These are phyloP conservation scores for Anseranas semipalmata DNA, from an alignment of 2,113 vertebrate species.

Conservation along the genomic window DNA sequence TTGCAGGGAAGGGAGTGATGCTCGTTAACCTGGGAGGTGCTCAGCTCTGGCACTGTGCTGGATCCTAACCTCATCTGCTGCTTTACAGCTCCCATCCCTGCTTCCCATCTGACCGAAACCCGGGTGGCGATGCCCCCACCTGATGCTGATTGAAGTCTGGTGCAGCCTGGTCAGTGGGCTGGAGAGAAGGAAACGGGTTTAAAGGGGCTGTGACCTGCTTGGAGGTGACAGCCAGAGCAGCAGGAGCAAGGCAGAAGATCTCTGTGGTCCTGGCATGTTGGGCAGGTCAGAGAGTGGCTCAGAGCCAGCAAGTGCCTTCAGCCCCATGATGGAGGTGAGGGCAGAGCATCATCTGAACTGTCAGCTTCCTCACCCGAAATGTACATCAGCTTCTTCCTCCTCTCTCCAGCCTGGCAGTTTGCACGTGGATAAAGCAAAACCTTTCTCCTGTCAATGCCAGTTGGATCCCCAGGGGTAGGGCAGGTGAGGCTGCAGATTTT, in stretches of 20 bases:
- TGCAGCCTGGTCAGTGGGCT: background rate
- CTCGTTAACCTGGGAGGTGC: accelerated
- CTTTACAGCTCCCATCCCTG: background rate
- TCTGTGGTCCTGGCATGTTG: background rate
- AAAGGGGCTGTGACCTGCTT: background rate
- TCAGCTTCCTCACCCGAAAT: background rate
- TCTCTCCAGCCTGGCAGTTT: background rate
- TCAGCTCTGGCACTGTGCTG: accelerated
- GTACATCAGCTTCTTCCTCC: background rate
- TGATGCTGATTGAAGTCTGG: background rate
- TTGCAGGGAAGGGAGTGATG: background rate
- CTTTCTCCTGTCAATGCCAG: background rate
- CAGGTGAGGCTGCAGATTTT: background rate
- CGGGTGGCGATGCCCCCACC: background rate
- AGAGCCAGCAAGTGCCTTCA: background rate
- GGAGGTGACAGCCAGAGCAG: background rate
- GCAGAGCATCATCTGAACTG: background rate
- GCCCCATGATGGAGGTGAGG: background rate
- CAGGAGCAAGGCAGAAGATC: background rate
- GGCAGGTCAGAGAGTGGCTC: too few species aligned
- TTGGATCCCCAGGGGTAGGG: accelerated
- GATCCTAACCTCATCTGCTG: background rate
- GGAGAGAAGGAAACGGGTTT: background rate
- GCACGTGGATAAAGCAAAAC: background rate
- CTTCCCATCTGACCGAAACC: background rate